Evolutionary conservation across 2,888 invertebrate species (phyloP), one percentile per base, ranked within the genome.

Genomic region (Tenthredo distinguenda): DNA sequence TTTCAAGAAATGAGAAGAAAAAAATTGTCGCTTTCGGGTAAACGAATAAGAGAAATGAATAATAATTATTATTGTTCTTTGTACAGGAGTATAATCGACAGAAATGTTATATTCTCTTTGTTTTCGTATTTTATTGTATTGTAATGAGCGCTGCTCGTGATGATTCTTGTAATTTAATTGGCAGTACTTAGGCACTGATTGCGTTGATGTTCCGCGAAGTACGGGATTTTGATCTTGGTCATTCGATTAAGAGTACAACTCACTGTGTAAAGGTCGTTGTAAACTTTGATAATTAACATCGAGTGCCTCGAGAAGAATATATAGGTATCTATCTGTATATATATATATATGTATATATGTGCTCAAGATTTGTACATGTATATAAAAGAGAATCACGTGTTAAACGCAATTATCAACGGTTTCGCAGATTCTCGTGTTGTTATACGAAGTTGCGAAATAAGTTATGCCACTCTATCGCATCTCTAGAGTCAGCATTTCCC

Each of bases 251-350:
- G 74, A 74, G 74, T 43, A 74, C n/a, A 74, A 74, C 43, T 55
- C 77, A 18, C 77, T 77, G 40, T 40, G 40, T 40, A 74, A n/a
- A 31, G 77, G 50, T 77, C 50, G 55, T 50, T 77, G 7, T 50
- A 77, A 77, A 77, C 55, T 77, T 40, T 55, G 34, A 55, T 77
- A 77, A 77, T 77, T 31, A 77, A 77, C 77, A 77, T 77, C 77
- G 50, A 77, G 77, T 50, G 34, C 77, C 15, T 18, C 40, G 40
- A 40, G 18, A 31, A 12, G 7, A 18, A 26, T 50, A 50, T n/a
- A n/a, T n/a, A 55, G 4, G 6, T 50, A 50, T 5, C 3, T 50
- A 47, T 47, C 4, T 7, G 12, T 12, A 2, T 47, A 43, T 10
- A 12, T 10, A 47, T 47, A 47, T 12, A 2, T 2, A 47, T 7